Conservation (phyloP, 2,113 vertebrate genomes). For the Lipophrys pholis region DNA sequence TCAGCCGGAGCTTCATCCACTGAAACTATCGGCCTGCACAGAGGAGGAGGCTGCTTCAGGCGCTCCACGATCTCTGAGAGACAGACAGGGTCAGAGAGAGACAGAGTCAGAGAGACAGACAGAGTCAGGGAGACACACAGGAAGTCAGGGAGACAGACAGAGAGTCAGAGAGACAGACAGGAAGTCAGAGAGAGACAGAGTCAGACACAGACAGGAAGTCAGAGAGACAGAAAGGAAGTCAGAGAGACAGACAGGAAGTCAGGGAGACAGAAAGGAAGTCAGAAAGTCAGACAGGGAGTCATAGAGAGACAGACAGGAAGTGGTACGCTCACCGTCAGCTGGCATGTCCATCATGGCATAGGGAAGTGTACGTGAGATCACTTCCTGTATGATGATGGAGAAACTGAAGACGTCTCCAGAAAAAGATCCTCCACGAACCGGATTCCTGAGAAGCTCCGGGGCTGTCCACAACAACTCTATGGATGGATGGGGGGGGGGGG, state of each 20-base stretch:
- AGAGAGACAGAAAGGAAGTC: not conserved
- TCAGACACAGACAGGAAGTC: conserved; percentile 2
- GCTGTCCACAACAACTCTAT: conserved; percentile 83
- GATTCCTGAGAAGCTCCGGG: conserved; percentile 71
- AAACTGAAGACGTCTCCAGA: conserved; percentile 88
- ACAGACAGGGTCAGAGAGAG: conserved; percentile 2
- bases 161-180: not conserved
- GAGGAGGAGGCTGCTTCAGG: conserved; percentile 68
- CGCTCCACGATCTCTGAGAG: conserved; percentile 80
- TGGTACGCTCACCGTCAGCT: conserved; percentile 75
- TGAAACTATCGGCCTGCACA: conserved; percentile 84
- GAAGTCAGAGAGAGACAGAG: too few species aligned
- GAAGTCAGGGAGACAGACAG: not conserved
- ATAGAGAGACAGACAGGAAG: not conserved
- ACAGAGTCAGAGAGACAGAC: not conserved
- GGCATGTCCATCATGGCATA: conserved; percentile 89
- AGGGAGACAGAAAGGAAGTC: not conserved
- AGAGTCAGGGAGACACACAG: not conserved
- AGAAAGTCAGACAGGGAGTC: not conserved
- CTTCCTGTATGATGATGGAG: conserved; percentile 91
- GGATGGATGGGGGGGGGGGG: not conserved
- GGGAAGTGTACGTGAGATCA: conserved; percentile 86
- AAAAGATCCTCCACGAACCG: conserved; percentile 73
- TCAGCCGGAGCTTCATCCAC: conserved; percentile 87
- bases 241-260: not conserved